Evolutionary conservation across 2,113 vertebrate species (phyloP).

Genomic region (Arenaria interpres): DNA sequence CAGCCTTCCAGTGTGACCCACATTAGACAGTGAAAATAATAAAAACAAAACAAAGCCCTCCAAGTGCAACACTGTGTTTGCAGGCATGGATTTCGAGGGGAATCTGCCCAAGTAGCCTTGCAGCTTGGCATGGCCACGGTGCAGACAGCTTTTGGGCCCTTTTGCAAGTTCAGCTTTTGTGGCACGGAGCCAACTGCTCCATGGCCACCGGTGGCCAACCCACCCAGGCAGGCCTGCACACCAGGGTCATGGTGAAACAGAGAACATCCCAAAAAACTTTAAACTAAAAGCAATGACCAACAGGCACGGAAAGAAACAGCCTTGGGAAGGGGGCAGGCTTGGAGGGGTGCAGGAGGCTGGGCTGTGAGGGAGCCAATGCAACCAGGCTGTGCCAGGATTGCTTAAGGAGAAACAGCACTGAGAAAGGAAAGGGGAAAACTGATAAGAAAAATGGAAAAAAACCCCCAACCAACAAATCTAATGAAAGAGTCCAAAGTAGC

Average conservation of each 20-base stretch:
- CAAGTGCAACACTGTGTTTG: background rate
- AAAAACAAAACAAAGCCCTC: background rate
- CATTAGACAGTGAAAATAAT: rapidly evolving
- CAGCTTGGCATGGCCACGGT: background rate
- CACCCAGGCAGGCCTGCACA: background rate
- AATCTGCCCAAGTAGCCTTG: background rate
- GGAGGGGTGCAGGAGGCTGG: background rate
- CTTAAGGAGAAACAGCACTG: background rate
- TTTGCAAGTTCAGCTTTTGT: background rate
- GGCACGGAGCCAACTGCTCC: rapidly evolving
- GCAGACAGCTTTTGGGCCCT: background rate
- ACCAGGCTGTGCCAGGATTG: background rate
- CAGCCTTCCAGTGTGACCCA: background rate
- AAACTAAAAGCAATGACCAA: background rate
- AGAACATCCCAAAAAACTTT: background rate
- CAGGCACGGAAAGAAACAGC: background rate
- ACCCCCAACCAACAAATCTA: background rate
- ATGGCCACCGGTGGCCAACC: rapidly evolving
- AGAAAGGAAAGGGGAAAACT: conserved; percentile 4
- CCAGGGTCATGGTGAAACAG: background rate
- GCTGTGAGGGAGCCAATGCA: rapidly evolving
- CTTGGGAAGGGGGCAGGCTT: background rate
- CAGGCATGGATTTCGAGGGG: background rate
- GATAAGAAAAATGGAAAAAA: background rate
- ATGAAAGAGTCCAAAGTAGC: conserved; percentile 20